These are phyloP conservation scores for Myrmophylax atrothorax DNA, from an alignment of 2,113 vertebrate species.

Conservation along the genomic window DNA sequence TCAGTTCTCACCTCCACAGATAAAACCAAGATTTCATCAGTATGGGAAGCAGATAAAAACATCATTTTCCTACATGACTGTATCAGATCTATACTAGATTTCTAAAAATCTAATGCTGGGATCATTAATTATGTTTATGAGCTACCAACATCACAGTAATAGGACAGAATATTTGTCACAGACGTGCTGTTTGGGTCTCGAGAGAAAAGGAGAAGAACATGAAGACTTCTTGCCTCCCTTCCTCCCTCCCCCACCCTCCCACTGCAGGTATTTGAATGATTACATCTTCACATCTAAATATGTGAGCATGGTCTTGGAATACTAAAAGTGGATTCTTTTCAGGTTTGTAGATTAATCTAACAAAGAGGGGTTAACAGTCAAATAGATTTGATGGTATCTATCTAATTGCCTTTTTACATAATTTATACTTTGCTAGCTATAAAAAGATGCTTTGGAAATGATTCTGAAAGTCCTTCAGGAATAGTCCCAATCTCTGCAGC, in stretches of 20 bases:
- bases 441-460: constrained; percentile 75
- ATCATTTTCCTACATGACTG: not conserved
- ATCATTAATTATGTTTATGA: not conserved
- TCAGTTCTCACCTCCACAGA: not conserved
- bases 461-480: constrained; percentile 71
- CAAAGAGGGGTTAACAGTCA: constrained; percentile 62
- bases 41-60: not conserved
- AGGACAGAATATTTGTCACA: not conserved
- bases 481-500: constrained; percentile 72
- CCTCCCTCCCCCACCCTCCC: not conserved
- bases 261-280: constrained; percentile 10
- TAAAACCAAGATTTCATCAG: not conserved
- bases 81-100: not conserved
- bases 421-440: constrained; percentile 69
- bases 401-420: constrained; percentile 65
- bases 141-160: not conserved
- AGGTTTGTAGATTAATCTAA: constrained; percentile 56
- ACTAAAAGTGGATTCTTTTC: constrained; percentile 41
- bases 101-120: not conserved
- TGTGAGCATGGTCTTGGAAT: constrained; percentile 21
- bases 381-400: constrained; percentile 49
- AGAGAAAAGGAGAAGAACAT: not conserved
- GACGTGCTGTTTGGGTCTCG: not conserved
- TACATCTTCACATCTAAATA: constrained; percentile 18
- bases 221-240: not conserved